Percentiles rank a stretch among this genome's conserved stretches.
Conservation (phyloP, 2,888 invertebrate genomes). For the Trachelus troglodyta region DNA sequence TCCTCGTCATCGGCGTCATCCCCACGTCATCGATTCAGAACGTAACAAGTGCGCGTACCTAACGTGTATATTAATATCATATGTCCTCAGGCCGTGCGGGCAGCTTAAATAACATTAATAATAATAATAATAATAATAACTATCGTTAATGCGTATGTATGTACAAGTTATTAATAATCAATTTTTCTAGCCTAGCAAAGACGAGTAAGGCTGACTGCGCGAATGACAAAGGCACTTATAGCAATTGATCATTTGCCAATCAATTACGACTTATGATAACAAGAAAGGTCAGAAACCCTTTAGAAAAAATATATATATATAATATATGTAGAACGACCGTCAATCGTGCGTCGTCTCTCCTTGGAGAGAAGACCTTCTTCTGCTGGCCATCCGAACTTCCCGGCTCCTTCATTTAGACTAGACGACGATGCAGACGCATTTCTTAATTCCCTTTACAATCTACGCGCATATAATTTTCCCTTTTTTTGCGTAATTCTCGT, state of each 20-base stretch:
- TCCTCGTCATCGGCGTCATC: background rate
- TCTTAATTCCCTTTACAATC: background rate
- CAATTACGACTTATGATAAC: background rate
- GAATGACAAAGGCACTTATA: background rate
- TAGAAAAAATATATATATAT: background rate
- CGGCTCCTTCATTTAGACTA: background rate
- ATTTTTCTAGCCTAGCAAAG: background rate
- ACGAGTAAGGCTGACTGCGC: background rate
- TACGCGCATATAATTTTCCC: background rate
- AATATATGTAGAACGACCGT: background rate
- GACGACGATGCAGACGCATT: background rate
- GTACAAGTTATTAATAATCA: background rate
- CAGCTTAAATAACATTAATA: conserved; percentile 23
- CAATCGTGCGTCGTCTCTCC: background rate
- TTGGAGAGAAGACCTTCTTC: background rate
- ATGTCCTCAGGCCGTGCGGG: background rate
- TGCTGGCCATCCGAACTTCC: background rate
- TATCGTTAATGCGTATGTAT: background rate
- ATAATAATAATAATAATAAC: conserved; percentile 32
- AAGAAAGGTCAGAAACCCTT: background rate
- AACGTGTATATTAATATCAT: background rate
- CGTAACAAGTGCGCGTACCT: background rate
- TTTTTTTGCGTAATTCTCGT: background rate
- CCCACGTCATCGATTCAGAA: background rate
- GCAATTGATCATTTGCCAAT: background rate